Base-by-base conservation (phyloP, 2,888 invertebrate genomes). In the Pyrocoelia pectoralis region DNA sequence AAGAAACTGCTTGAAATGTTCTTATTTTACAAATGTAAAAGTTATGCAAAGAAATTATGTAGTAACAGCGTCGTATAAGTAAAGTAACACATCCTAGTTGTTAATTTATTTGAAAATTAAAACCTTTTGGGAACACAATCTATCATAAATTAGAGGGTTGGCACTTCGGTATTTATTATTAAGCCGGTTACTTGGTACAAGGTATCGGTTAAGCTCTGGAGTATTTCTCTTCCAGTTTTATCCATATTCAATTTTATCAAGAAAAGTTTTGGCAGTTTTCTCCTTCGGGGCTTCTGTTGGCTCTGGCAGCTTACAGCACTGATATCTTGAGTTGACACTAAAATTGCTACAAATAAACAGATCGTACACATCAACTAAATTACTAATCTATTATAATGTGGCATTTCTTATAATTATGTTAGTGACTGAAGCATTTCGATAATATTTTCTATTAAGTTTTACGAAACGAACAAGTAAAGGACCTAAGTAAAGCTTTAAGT, bases 231-330 rank as follows among this genome's bases (percentile, higher is more conserved):
- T 73, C 74, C 74, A 77, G 75, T 79, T 78, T 79, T 79, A 79
- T 79, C 77, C 79, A 79, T 79, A 79, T 79, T 79, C 79, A 79
- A 79, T 79, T 79, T 77, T 77, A 77, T 75, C 72, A 71, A 66
- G 70, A 74, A 73, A 76, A 75, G 73, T 77, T 78, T 74, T 76
- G 76, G 76, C 77, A 76, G 75, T 75, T 74, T 70, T 68, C 70
- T 72, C 72, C 74, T 70, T 65, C 65, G 73, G 70, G 74, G 74
- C 69, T 66, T 61, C 67, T 52, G 62, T 53, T 68, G 70, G 68
- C 68, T 65, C 65, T 67, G 68, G 69, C 68, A 69, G 65, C 65
- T 68, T 64, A 61, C 64, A 61, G 57, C 49, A 46, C 40, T 55
- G 57, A 53, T 65, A 67, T 64, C 64, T 61, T 59, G 48, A 60